These are phyloP conservation scores for Anser brachyrhynchus DNA, from an alignment of 2,113 vertebrate genomes.

Conservation along the genomic window DNA sequence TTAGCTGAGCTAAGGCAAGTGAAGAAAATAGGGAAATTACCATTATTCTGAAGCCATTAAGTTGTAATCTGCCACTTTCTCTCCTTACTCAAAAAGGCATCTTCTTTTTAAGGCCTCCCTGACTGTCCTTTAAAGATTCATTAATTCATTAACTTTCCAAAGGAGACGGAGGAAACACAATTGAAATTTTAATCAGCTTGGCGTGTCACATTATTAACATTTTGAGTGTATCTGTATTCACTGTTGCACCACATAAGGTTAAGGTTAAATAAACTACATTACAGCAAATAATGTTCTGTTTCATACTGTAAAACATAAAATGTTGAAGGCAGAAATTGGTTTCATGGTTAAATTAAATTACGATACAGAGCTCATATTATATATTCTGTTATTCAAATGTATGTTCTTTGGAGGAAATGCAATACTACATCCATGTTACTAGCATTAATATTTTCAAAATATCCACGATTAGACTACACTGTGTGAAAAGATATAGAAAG, in stretches of 20 bases:
- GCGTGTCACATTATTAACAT: slow-evolving; percentile 75
- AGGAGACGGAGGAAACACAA: slow-evolving; percentile 75
- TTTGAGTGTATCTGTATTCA: slow-evolving; percentile 72
- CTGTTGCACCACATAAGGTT: slow-evolving; percentile 70
- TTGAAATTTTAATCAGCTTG: slow-evolving; percentile 81
- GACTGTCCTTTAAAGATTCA: slow-evolving; percentile 86
- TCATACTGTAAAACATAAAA: slow-evolving; percentile 69
- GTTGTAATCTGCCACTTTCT: slow-evolving; percentile 86
- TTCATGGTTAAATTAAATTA: slow-evolving; percentile 73
- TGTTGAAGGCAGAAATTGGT: slow-evolving; percentile 63
- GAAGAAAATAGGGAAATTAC: slow-evolving; percentile 87
- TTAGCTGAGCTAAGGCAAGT: slow-evolving; percentile 86
- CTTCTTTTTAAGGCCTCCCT: slow-evolving; percentile 79
- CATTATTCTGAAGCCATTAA: slow-evolving; percentile 88
- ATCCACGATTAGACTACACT: background rate
- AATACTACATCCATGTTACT: background rate
- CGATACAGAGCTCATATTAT: slow-evolving; percentile 31
- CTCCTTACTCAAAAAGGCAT: slow-evolving; percentile 80
- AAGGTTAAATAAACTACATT: slow-evolving; percentile 77
- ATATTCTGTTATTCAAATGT: slow-evolving; percentile 42
- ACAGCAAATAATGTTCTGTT: slow-evolving; percentile 72
- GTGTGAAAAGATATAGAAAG: background rate
- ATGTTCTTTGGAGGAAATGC: slow-evolving; percentile 43
- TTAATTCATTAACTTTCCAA: slow-evolving; percentile 91
- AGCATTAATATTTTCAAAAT: slow-evolving; percentile 38